phyloP scores from a whole-genome alignment of 1,140 invertebrate species.

The Dolichoris vasculosae region DNA sequence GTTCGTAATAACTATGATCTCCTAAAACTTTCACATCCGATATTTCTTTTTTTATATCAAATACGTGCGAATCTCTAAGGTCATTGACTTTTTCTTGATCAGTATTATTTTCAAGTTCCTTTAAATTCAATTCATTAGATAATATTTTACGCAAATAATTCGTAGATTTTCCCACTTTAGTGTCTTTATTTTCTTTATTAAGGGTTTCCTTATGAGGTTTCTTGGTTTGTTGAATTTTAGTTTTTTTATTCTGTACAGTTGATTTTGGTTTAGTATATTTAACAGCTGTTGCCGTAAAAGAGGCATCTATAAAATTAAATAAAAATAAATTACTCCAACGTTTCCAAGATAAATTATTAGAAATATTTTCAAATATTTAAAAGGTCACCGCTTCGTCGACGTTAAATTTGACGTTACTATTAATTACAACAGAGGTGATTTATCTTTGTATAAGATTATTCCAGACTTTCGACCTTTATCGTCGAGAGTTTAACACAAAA shows the following conservation, averaged over 20 bases:
- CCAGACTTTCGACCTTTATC: too few species aligned
- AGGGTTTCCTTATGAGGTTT: constrained; percentile 65
- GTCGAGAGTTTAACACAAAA: too few species aligned
- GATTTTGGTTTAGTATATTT: constrained; percentile 63
- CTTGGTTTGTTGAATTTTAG: constrained; percentile 60
- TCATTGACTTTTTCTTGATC: constrained; percentile 56
- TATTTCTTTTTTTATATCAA: constrained; percentile 49
- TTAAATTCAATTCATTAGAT: constrained; percentile 63
- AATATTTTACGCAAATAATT: constrained; percentile 70
- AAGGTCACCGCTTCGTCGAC: too few species aligned
- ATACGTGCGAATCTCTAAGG: constrained; percentile 15
- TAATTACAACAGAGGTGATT: too few species aligned
- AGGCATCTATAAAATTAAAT: constrained; percentile 59
- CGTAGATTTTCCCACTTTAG: constrained; percentile 65
- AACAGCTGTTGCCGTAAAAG: constrained; percentile 62
- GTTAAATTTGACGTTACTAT: background rate
- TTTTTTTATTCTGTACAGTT: constrained; percentile 60
- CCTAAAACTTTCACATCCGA: constrained; percentile 62
- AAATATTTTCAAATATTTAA: constrained; percentile 2
- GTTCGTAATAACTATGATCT: constrained; percentile 71
- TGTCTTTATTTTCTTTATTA: constrained; percentile 71
- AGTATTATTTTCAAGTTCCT: constrained; percentile 63
- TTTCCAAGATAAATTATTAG: background rate
- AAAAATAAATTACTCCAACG: background rate
- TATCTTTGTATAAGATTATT: too few species aligned